Percentiles rank a stretch among this genome's conserved stretches.
Evolutionary conservation across 35 echinoderm and acorn worm genomes (phyloP).

Genomic region (Lytechinus pictus): DNA sequence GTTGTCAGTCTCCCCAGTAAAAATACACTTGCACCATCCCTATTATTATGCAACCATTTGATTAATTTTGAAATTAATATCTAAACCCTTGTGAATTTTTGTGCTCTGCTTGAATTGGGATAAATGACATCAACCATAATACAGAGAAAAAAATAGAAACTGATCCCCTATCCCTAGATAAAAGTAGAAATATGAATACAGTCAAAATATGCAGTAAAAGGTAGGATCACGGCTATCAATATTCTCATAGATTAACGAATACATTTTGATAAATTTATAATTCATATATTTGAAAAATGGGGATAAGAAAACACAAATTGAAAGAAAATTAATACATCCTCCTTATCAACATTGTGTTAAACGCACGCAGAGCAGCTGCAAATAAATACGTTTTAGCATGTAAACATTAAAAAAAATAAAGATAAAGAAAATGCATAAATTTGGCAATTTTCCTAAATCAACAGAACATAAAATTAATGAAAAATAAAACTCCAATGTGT

Average conservation of each 20-base stretch:
- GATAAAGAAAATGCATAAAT: constrained; percentile 15
- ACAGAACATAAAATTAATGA: not conserved
- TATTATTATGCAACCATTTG: not conserved
- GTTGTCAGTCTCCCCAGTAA: no score
- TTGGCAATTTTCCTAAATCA: constrained; percentile 16
- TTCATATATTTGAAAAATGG: not conserved
- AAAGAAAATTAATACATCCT: not conserved
- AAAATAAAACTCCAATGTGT: constrained; percentile 13
- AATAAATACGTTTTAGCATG: not conserved
- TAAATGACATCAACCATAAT: not conserved
- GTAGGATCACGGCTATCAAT: no score
- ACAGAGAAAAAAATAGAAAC: not conserved
- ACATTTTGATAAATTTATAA: no score
- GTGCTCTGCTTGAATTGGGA: not conserved
- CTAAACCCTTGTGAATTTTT: not conserved
- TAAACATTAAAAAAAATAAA: not conserved
- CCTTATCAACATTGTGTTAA: not conserved
- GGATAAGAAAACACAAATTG: not conserved
- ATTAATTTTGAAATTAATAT: not conserved
- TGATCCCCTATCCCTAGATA: not conserved
- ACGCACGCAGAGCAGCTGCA: constrained; percentile 31
- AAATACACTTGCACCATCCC: no score
- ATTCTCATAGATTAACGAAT: no score
- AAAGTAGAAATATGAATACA: not conserved
- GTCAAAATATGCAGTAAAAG: not conserved